phyloP scores from a whole-genome alignment of 2,113 vertebrate genomes.

The Mungos mungo region DNA sequence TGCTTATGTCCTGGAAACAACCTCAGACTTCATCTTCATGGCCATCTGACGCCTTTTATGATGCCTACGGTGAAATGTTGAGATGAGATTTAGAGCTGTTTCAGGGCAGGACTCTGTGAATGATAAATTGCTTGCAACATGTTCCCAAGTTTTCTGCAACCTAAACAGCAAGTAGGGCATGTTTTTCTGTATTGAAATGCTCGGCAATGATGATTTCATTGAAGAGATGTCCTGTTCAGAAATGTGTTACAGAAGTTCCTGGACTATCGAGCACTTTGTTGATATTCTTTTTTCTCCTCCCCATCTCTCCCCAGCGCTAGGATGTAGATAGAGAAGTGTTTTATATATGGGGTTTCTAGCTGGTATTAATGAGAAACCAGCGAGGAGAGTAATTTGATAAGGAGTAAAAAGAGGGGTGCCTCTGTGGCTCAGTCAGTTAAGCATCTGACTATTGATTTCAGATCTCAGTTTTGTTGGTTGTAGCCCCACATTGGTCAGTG shows the following conservation, averaged over 20 bases:
- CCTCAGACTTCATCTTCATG: not conserved
- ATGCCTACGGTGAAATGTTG: not conserved
- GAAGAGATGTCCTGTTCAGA: not conserved
- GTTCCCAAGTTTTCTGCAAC: not conserved
- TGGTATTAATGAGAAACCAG: not conserved
- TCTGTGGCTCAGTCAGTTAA: too few relatives aligned
- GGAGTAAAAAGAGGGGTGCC: not conserved
- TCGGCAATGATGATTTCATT: not conserved
- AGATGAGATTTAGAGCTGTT: not conserved
- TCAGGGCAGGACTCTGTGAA: not conserved
- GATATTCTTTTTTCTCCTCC: not conserved
- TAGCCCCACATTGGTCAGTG: too few relatives aligned
- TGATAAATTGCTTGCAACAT: not conserved
- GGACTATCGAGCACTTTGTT: not conserved
- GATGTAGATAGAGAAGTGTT: not conserved
- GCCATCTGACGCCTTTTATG: not conserved
- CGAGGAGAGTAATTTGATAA: not conserved
- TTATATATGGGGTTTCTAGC: not conserved
- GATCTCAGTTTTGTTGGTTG: too few relatives aligned
- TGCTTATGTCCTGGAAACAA: not conserved
- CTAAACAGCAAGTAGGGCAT: not conserved
- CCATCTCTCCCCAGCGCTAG: not conserved
- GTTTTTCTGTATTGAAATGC: not conserved
- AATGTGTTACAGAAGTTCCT: constrained; percentile 17
- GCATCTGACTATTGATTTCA: too few relatives aligned